Evolutionary conservation across 2,113 vertebrate genomes (phyloP).

Genomic region (Myocastor coypus): DNA sequence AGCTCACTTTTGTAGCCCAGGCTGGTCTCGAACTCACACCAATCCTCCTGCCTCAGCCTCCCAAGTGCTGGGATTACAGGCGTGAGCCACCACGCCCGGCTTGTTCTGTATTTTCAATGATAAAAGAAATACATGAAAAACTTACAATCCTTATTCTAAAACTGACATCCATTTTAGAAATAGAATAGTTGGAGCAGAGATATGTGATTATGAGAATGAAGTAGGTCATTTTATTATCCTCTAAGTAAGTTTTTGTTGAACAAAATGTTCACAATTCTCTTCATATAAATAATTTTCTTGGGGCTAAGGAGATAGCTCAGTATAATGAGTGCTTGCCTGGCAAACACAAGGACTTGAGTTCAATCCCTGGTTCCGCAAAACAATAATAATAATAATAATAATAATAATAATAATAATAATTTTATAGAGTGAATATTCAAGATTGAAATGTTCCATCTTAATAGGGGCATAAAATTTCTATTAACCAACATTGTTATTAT

Average conservation of each 20-base stretch:
- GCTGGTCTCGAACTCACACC: too few relatives aligned
- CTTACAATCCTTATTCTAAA: not conserved
- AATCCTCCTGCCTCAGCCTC: too few relatives aligned
- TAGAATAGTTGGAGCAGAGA: not conserved
- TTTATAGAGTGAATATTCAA: slow-evolving; percentile 11
- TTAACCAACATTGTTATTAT: not conserved
- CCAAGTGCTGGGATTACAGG: too few relatives aligned
- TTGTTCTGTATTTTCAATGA: not conserved
- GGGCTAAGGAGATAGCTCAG: too few relatives aligned
- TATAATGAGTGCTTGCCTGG: too few relatives aligned
- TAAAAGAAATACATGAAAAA: not conserved
- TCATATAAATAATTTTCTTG: not conserved
- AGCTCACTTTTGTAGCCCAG: too few relatives aligned
- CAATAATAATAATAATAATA: too few relatives aligned
- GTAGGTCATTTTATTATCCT: not conserved
- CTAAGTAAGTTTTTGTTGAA: not conserved
- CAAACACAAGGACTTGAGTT: too few relatives aligned
- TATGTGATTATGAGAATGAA: not conserved
- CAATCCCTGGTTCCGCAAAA: too few relatives aligned
- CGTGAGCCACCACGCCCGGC: too few relatives aligned
- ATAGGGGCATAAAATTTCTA: not conserved
- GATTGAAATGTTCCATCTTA: not conserved
- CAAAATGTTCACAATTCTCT: not conserved
- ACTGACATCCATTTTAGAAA: not conserved
- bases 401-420: too few relatives aligned